Evolutionary conservation across 2,888 invertebrate genomes (phyloP).

Genomic region (Clanis bilineata): DNA sequence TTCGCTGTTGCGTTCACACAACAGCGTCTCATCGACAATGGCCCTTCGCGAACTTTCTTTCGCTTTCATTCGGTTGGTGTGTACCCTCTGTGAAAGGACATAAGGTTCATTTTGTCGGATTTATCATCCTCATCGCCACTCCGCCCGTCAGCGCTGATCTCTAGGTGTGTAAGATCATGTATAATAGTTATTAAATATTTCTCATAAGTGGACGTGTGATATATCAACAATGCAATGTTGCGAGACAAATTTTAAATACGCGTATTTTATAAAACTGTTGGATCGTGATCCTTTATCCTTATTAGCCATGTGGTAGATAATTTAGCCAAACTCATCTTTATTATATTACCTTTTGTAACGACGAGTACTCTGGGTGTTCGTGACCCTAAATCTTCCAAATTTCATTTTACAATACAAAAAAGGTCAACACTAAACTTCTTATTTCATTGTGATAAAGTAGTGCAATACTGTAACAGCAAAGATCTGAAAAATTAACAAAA

Average conservation of each 20-base stretch:
- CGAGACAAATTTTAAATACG: slow-evolving; percentile 9
- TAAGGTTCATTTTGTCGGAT: background rate
- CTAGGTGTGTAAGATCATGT: background rate
- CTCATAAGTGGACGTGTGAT: slow-evolving; percentile 25
- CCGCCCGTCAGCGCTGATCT: background rate
- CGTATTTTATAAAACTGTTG: background rate
- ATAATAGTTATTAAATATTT: slow-evolving; percentile 29
- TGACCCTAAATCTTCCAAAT: background rate
- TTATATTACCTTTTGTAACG: too few relatives aligned
- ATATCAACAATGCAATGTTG: slow-evolving; percentile 12
- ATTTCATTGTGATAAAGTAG: background rate
- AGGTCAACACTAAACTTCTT: too few relatives aligned
- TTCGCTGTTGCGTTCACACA: too few relatives aligned
- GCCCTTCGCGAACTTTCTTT: too few relatives aligned
- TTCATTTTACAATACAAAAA: too few relatives aligned
- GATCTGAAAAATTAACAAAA: slow-evolving; percentile 10
- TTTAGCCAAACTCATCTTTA: too few relatives aligned
- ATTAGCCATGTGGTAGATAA: background rate
- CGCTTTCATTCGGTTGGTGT: too few relatives aligned
- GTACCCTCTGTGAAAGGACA: too few relatives aligned
- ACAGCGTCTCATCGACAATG: too few relatives aligned
- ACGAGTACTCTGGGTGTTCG: background rate
- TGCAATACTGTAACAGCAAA: slow-evolving; percentile 2
- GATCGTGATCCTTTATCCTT: background rate
- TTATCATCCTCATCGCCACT: background rate